Base-by-base conservation (phyloP, 2,888 invertebrate species). In the Agriotes lineatus region DNA sequence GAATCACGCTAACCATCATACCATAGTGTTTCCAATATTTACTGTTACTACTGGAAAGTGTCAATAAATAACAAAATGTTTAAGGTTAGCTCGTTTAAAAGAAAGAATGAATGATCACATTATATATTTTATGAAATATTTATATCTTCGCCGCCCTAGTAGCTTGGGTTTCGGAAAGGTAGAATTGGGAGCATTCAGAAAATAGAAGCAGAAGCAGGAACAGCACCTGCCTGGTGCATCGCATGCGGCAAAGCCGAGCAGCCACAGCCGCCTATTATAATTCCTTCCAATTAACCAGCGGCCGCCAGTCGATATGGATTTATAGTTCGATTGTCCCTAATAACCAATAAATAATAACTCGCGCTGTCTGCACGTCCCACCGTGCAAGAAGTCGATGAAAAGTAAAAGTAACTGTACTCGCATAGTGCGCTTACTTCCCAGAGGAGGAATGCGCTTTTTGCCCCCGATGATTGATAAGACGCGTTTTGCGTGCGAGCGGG, bases 241-340 rank as follows among this genome's bases (percentile, higher is more conserved):
- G 56, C 56, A 50, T 44, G 54, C 54, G 56, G 60, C 67, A 61
- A 33, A 39, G 56, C 30, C 39, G 30, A 16, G 18, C 67, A 63
- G 67, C 71, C 71, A 14, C 67, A 63, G 67, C 71, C 71, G 71
- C 71, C 71, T 65, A 72, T 72, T 72, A 72, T 71, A 69, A 71
- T 72, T 72, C 72, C 72, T 71, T 63, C 72, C 72, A 71, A 72
- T 72, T 72, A 72, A 72, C 68, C 70, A 67, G 61, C 67, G 67
- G 69, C 67, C 63, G 62, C 71, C 69, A 67, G 69, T 69, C 72
- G 66, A 67, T 72, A 72, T 72, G 71, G 72, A 72, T 72, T 72
- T 72, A 72, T 72, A 60, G 72, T 67, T 62, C 71, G 72, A 72
- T 72, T 72, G 72, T 72, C 72, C 44, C 50, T 69, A 69, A 69